Base-by-base conservation (phyloP, 2,888 invertebrate species). In the Drosophila falleni region DNA sequence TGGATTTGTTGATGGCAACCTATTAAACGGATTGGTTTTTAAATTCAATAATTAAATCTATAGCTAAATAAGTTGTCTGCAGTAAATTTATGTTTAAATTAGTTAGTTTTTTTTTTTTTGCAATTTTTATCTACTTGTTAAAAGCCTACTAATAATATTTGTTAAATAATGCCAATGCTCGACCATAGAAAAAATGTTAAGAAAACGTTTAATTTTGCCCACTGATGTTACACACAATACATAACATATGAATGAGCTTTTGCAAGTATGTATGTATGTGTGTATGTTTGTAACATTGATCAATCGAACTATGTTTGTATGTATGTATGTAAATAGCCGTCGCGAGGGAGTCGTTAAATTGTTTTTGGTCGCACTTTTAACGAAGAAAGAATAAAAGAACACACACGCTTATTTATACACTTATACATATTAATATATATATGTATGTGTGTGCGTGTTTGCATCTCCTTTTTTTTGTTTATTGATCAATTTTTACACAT, bases 401-500 rank as follows among this genome's bases (percentile, higher is more conserved):
- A 68, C 58, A 63, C 46, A 63, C 51, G 51, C 16, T 16, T 54
- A 46, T 51, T 53, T 44, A 50, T 51, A 41, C 16, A 51, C 15
- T 15, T 35, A 23, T 41, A n/a, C 23, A 23, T 19, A 11, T 29
- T 35, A 51, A 19, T 15, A 23, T 19, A 11, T 29, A 41, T 55
- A 19, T 15, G 11, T 33, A 39, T 60, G 35, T 56, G 29, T 33
- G 13, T 39, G 13, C 31, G 10, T 58, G 33, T 23, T 11, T 58
- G 41, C 53, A 56, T 51, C 11, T 41, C 33, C 23, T 23, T 4
- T 59, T 68, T 68, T 60, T 65, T 66, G 67, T 60, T 68, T 71
- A 63, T 67, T 50, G 62, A 59, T 62, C 37, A 60, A 65, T 50
- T 44, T 56, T 68, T 42, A 10, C 60, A 60, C 64, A 59, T 75